Evolutionary conservation across 2,797 vertebrate genomes (phyloP).

Genomic region (Trematomus bernacchii): DNA sequence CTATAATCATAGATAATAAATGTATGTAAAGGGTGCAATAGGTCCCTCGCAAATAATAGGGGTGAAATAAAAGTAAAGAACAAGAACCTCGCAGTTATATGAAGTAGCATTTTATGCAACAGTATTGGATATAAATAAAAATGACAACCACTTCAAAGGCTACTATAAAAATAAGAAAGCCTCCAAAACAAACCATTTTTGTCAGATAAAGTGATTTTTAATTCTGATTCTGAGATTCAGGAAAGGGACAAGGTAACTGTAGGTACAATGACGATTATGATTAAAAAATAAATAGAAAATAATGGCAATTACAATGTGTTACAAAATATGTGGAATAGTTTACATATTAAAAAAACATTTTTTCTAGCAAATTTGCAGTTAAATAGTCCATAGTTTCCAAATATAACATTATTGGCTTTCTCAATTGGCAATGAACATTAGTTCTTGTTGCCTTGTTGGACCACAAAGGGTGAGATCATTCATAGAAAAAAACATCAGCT

Average conservation of each 20-base stretch:
- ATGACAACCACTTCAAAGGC: neutral
- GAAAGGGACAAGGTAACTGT: slow-evolving; percentile 73
- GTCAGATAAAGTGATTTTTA: slow-evolving; percentile 74
- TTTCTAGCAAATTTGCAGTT: slow-evolving; percentile 68
- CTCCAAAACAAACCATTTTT: slow-evolving; percentile 2
- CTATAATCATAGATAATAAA: too few relatives aligned
- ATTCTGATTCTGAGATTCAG: slow-evolving; percentile 63
- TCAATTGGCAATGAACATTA: slow-evolving; percentile 38
- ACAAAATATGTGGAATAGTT: slow-evolving; percentile 87
- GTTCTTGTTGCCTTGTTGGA: slow-evolving; percentile 37
- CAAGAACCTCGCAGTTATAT: neutral
- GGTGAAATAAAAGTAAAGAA: neutral
- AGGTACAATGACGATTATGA: slow-evolving; percentile 74
- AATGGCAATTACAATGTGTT: slow-evolving; percentile 83
- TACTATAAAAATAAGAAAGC: neutral
- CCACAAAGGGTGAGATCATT: slow-evolving; percentile 42
- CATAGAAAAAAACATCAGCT: slow-evolving; percentile 61
- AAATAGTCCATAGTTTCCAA: slow-evolving; percentile 69
- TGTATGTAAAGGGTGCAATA: too few relatives aligned
- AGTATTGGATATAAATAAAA: neutral
- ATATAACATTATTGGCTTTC: slow-evolving; percentile 58
- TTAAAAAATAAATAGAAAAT: slow-evolving; percentile 83
- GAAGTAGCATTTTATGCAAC: neutral
- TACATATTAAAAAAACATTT: slow-evolving; percentile 80
- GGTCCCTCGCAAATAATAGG: neutral